Conservation (phyloP, 2,797 vertebrate genomes). For the Thripadectes ignobilis region DNA sequence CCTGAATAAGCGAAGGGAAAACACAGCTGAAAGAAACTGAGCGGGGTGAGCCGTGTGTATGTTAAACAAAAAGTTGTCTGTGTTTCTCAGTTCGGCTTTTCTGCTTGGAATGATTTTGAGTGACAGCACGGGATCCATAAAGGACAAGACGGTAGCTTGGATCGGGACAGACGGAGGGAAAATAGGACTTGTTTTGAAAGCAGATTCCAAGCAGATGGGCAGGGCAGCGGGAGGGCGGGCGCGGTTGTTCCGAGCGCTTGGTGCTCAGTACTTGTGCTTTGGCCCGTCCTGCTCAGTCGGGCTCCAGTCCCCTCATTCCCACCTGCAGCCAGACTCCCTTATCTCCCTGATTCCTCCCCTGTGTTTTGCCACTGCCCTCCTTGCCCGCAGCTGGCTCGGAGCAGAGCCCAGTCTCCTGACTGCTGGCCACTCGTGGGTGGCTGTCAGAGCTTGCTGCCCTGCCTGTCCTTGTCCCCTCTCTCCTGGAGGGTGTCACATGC, state of each 20-base stretch:
- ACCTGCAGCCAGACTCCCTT: not conserved
- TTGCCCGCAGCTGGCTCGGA: not conserved
- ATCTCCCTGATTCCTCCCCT: not conserved
- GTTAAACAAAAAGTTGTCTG: not conserved
- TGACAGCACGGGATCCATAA: not conserved
- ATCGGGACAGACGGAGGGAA: not conserved
- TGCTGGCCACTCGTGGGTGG: not conserved
- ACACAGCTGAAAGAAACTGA: not conserved
- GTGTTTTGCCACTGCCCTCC: not conserved
- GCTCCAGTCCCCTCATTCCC: slow-evolving; percentile 19
- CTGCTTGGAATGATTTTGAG: not conserved
- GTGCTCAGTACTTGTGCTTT: not conserved
- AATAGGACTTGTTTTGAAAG: slow-evolving; percentile 21
- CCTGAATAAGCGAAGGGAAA: not conserved
- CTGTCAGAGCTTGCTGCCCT: not conserved
- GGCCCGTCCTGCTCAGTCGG: not conserved
- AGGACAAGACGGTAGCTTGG: not conserved
- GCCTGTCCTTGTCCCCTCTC: not conserved
- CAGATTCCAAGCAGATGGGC: slow-evolving; percentile 36
- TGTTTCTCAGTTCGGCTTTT: not conserved
- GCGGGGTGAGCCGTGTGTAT: not conserved
- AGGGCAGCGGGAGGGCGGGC: slow-evolving; percentile 15
- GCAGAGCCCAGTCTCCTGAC: not conserved
- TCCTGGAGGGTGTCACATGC: not conserved
- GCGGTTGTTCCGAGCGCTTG: not conserved